Conservation (phyloP, 2,888 invertebrate genomes). For the Platerodrilus igneus region DNA sequence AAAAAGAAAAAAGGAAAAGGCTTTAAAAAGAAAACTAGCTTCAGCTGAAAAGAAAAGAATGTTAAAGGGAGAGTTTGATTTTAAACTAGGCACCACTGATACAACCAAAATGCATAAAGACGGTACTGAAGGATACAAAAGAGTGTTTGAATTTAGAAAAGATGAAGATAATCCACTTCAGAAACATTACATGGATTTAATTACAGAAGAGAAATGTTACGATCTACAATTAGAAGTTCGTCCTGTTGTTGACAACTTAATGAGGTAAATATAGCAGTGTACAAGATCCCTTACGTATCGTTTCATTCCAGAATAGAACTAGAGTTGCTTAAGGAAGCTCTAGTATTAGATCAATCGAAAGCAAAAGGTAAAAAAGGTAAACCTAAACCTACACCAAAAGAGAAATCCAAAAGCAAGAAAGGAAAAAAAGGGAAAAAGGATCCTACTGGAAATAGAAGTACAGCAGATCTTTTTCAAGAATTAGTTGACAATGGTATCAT, state of each 20-base stretch:
- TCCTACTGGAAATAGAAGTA: slow-evolving; percentile 56
- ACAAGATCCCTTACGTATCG: too few relatives aligned
- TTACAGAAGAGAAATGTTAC: slow-evolving; percentile 61
- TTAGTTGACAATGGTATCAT: slow-evolving; percentile 68
- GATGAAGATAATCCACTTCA: slow-evolving; percentile 55
- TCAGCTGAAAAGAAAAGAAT: slow-evolving; percentile 22
- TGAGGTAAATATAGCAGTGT: slow-evolving; percentile 51
- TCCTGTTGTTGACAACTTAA: slow-evolving; percentile 64
- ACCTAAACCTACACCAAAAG: slow-evolving; percentile 36
- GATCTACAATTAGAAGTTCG: slow-evolving; percentile 63
- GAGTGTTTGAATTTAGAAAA: slow-evolving; percentile 50
- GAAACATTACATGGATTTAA: slow-evolving; percentile 59
- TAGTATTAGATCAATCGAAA: slow-evolving; percentile 25
- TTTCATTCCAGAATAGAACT: slow-evolving; percentile 30
- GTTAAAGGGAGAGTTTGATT: slow-evolving; percentile 22
- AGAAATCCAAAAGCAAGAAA: slow-evolving; percentile 36
- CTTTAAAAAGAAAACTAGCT: slow-evolving; percentile 32
- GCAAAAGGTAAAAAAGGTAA: slow-evolving; percentile 37
- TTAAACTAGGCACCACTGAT: slow-evolving; percentile 36
- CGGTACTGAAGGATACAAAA: slow-evolving; percentile 48
- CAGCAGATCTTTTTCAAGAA: slow-evolving; percentile 66
- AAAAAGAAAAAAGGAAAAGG: slow-evolving; percentile 46
- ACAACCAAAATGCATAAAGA: slow-evolving; percentile 46
- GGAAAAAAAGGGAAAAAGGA: slow-evolving; percentile 59
- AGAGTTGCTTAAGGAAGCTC: slow-evolving; percentile 27